A percentile compares a stretch with the other conserved stretches of the same genome.
phyloP scores from a whole-genome alignment of 2,113 vertebrate genomes.

The Nerophis ophidion region DNA sequence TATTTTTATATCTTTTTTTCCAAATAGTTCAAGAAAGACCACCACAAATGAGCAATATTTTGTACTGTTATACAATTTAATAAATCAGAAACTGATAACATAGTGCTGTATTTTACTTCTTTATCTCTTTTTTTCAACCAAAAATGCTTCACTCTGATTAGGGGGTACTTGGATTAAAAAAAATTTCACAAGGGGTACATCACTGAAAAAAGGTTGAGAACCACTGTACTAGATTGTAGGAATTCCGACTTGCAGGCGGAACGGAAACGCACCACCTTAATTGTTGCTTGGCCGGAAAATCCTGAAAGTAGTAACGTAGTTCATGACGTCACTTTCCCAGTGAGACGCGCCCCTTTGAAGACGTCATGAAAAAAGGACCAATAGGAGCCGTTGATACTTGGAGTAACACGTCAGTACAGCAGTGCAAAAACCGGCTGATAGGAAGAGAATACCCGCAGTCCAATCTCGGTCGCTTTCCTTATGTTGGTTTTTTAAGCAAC shows the following conservation, averaged over 20 bases:
- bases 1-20: too few relatives aligned
- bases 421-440: constrained; percentile 49
- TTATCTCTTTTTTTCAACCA: too few relatives aligned
- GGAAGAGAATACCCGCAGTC: constrained; percentile 19
- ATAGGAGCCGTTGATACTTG: constrained; percentile 37
- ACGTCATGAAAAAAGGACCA: constrained; percentile 45
- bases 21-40: too few relatives aligned
- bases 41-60: too few relatives aligned
- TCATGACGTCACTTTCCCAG: neutral
- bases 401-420: constrained; percentile 70
- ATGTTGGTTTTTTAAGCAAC: constrained; percentile 9
- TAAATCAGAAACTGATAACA: too few relatives aligned
- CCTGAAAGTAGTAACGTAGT: neutral
- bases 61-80: too few relatives aligned
- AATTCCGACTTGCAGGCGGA: neutral
- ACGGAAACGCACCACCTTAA: neutral
- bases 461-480: constrained; percentile 1
- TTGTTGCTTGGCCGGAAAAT: neutral
- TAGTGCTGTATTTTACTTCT: too few relatives aligned
- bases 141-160: too few relatives aligned
- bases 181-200: too few relatives aligned
- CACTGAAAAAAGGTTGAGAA: too few relatives aligned
- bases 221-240: too few relatives aligned
- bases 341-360: rapidly evolving
- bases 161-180: too few relatives aligned